phyloP scores from a whole-genome alignment of 2,888 invertebrate genomes.

The Eugnorisma glareosa region DNA sequence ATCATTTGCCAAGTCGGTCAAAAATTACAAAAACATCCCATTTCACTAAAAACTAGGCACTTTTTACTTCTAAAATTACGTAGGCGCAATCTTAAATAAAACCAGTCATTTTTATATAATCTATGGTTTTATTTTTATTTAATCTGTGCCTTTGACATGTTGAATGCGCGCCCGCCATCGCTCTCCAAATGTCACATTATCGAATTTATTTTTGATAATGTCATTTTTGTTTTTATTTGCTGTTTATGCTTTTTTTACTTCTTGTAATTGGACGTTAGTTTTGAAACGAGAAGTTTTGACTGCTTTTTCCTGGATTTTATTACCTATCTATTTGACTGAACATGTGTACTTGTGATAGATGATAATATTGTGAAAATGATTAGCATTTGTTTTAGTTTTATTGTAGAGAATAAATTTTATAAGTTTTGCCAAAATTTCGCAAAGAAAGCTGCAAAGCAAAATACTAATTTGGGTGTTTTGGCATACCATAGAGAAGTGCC shows the following conservation, averaged over 20 bases:
- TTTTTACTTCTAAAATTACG: slow-evolving; percentile 49
- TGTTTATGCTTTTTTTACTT: slow-evolving; percentile 54
- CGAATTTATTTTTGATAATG: slow-evolving; percentile 58
- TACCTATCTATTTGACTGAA: slow-evolving; percentile 25
- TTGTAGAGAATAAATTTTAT: background rate
- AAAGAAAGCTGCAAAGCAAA: background rate
- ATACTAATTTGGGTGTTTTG: background rate
- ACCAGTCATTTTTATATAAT: slow-evolving; percentile 44
- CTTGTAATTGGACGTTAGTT: slow-evolving; percentile 41
- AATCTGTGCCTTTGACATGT: slow-evolving; percentile 66
- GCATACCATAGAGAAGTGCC: background rate
- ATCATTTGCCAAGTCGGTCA: slow-evolving; percentile 57
- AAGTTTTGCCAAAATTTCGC: background rate
- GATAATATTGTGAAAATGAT: slow-evolving; percentile 23
- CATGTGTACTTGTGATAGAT: slow-evolving; percentile 17
- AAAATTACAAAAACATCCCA: slow-evolving; percentile 53
- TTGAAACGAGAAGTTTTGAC: slow-evolving; percentile 59
- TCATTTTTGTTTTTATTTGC: slow-evolving; percentile 58
- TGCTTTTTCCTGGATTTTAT: slow-evolving; percentile 58
- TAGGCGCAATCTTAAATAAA: slow-evolving; percentile 60
- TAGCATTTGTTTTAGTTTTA: slow-evolving; percentile 27
- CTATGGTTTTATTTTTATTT: slow-evolving; percentile 62
- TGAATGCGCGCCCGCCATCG: slow-evolving; percentile 63
- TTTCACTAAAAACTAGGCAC: slow-evolving; percentile 48
- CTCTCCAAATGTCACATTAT: slow-evolving; percentile 65